phyloP scores from a whole-genome alignment of 2,113 vertebrate genomes.

The Aptenodytes patagonicus region DNA sequence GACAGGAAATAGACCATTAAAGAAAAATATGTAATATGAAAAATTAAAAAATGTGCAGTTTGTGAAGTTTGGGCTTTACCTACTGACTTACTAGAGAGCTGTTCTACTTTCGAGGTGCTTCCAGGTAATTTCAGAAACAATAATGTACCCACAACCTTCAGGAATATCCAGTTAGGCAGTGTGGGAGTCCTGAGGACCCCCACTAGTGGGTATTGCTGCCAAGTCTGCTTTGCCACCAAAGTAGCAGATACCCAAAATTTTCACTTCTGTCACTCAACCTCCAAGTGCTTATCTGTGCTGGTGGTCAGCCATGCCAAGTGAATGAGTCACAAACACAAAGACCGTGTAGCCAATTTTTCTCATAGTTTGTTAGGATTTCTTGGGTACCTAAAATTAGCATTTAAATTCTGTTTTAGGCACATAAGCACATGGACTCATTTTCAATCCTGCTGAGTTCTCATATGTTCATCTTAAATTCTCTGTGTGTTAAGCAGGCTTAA shows the following conservation, averaged over 20 bases:
- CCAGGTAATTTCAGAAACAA: neutral
- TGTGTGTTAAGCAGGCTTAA: neutral
- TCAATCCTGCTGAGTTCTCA: neutral
- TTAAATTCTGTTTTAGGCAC: neutral
- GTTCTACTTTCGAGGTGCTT: neutral
- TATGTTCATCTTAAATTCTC: neutral
- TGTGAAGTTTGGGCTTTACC: neutral
- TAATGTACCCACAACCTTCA: neutral
- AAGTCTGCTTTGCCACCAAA: neutral
- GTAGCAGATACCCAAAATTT: neutral
- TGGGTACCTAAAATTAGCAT: neutral
- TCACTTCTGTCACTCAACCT: neutral
- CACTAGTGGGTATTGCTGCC: neutral
- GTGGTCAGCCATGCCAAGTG: neutral
- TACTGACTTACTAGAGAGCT: neutral
- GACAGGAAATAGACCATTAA: neutral
- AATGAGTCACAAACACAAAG: neutral
- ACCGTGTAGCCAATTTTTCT: neutral
- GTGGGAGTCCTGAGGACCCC: neutral
- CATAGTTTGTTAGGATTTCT: neutral
- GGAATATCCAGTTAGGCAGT: neutral
- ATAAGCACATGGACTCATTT: neutral
- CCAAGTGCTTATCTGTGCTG: neutral
- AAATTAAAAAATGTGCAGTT: neutral
- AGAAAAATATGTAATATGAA: neutral